These are phyloP conservation scores for Ophonus ardosiacus DNA, from an alignment of 2,888 invertebrate genomes.

Conservation along the genomic window DNA sequence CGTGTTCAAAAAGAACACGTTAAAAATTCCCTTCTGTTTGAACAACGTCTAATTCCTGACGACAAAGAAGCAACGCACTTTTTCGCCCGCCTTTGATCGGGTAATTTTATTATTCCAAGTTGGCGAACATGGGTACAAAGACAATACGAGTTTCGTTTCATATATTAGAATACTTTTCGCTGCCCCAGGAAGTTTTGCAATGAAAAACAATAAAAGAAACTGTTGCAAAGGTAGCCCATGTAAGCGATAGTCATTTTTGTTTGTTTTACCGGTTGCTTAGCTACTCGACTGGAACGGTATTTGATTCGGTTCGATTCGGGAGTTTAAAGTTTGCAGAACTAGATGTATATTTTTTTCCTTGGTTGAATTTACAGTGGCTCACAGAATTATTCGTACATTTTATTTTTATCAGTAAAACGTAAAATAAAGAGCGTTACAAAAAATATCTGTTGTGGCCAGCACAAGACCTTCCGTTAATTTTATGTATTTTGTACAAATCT, in stretches of 20 bases:
- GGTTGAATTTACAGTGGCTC: background rate
- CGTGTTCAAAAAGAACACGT: constrained; percentile 46
- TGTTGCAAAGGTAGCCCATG: constrained; percentile 54
- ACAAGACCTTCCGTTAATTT: too few relatives aligned
- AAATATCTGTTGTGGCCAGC: too few relatives aligned
- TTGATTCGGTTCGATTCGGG: constrained; percentile 39
- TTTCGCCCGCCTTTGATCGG: constrained; percentile 68
- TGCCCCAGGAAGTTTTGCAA: constrained; percentile 31
- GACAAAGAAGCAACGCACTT: constrained; percentile 65
- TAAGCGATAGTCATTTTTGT: constrained; percentile 50
- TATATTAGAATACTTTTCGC: constrained; percentile 57
- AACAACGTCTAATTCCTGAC: constrained; percentile 59
- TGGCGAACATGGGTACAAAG: constrained; percentile 67
- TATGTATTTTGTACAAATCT: too few relatives aligned
- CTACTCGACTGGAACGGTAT: constrained; percentile 31
- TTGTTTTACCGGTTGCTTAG: constrained; percentile 50
- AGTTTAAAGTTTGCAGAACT: background rate
- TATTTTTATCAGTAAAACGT: too few relatives aligned
- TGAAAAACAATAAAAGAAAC: constrained; percentile 52
- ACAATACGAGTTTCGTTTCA: constrained; percentile 59
- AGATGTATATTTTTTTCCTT: background rate
- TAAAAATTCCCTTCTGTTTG: constrained; percentile 60
- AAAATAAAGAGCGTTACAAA: too few relatives aligned
- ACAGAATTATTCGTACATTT: too few relatives aligned
- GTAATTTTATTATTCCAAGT: constrained; percentile 70